phyloP scores from a whole-genome alignment of 2,113 vertebrate genomes.

The Gobio gobio region DNA sequence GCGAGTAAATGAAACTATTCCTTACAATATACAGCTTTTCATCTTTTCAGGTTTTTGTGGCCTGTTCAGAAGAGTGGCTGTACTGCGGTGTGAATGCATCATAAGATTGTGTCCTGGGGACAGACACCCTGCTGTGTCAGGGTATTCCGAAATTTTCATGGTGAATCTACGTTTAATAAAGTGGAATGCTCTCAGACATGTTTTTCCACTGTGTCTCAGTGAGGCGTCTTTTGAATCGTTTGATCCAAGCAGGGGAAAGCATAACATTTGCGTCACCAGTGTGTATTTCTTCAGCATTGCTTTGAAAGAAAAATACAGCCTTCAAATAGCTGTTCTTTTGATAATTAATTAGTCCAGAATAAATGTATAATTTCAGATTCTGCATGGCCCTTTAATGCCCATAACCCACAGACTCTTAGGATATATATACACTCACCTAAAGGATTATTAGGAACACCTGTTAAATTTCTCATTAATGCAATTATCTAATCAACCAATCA shows the following conservation, averaged over 20 bases:
- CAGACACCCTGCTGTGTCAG: conserved; percentile 37
- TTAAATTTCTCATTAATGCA: no score
- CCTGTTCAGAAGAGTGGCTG: background rate
- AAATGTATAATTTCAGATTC: background rate
- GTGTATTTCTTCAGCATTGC: conserved; percentile 37
- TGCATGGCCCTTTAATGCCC: background rate
- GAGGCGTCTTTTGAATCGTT: conserved; percentile 42
- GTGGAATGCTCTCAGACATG: conserved; percentile 43
- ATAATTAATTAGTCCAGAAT: background rate
- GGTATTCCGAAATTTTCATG: conserved; percentile 34
- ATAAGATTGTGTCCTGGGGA: conserved; percentile 25
- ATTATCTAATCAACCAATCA: no score
- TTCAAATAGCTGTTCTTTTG: conserved; percentile 4
- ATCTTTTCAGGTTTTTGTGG: background rate
- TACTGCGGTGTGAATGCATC: conserved; percentile 27
- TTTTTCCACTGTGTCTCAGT: conserved; percentile 31
- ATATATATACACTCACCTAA: background rate
- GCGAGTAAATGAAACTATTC: background rate
- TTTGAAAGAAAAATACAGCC: conserved; percentile 22
- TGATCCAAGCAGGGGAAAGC: conserved; percentile 46
- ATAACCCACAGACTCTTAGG: background rate
- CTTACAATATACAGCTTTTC: conserved; percentile 13
- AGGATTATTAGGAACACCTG: no score
- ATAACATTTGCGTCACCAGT: conserved; percentile 18
- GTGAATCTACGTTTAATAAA: conserved; percentile 42